Conservation (phyloP, 2,888 invertebrate genomes). For the Agapostemon virescens region DNA sequence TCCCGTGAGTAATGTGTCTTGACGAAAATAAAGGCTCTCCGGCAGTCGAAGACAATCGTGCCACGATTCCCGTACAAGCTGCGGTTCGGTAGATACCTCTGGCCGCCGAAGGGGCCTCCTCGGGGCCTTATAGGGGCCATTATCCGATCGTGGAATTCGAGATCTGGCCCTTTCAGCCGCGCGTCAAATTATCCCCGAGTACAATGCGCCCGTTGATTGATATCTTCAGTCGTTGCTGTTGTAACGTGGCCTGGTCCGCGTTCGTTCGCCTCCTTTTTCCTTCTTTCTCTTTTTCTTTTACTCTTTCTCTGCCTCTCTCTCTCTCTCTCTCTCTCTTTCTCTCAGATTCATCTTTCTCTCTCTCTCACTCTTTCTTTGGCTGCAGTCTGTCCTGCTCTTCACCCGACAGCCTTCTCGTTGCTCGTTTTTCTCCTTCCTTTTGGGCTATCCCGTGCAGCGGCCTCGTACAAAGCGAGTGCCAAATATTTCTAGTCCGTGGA, state of each 20-base stretch:
- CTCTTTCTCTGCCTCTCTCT: slow-evolving; percentile 40
- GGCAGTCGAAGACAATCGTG: slow-evolving; percentile 50
- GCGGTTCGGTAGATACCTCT: slow-evolving; percentile 62
- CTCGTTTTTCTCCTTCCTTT: slow-evolving; percentile 55
- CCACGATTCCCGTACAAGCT: slow-evolving; percentile 50
- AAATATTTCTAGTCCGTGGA: slow-evolving; percentile 70
- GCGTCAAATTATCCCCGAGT: slow-evolving; percentile 78
- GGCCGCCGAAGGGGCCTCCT: slow-evolving; percentile 44
- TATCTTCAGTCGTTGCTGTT: slow-evolving; percentile 77
- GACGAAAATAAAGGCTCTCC: slow-evolving; percentile 41
- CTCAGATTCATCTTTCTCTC: background rate
- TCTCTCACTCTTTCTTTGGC: slow-evolving; percentile 9
- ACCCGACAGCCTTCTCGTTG: slow-evolving; percentile 33
- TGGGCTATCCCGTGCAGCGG: slow-evolving; percentile 65
- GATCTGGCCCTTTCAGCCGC: slow-evolving; percentile 77
- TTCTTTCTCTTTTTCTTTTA: slow-evolving; percentile 30
- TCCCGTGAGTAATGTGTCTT: slow-evolving; percentile 43
- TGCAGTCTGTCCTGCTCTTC: slow-evolving; percentile 25
- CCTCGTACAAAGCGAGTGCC: slow-evolving; percentile 70
- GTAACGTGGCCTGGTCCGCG: slow-evolving; percentile 63
- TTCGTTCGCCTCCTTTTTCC: slow-evolving; percentile 50
- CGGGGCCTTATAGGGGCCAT: slow-evolving; percentile 71
- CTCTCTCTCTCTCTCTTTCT: background rate
- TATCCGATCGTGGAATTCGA: slow-evolving; percentile 78
- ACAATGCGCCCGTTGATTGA: slow-evolving; percentile 79